Evolutionary conservation across 2,113 vertebrate genomes (phyloP).

Genomic region (Trematomus loennbergii): DNA sequence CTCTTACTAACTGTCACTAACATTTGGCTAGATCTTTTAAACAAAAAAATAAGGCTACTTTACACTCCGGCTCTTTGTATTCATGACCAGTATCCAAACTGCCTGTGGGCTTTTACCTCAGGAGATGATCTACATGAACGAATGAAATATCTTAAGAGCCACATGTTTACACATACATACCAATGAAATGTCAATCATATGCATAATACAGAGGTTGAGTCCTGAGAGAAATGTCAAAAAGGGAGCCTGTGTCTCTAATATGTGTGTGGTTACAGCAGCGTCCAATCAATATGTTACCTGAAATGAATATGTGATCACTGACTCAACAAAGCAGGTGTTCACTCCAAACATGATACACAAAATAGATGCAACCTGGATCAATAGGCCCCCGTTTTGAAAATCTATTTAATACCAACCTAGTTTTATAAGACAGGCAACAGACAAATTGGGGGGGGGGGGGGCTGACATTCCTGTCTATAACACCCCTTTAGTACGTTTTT

Average conservation of each 20-base stretch:
- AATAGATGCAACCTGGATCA: constrained; percentile 16
- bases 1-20: constrained; percentile 4
- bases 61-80: constrained; percentile 51
- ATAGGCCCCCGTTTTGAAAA: constrained; percentile 18
- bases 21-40: constrained; percentile 22
- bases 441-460: not conserved
- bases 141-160: constrained; percentile 71
- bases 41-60: constrained; percentile 27
- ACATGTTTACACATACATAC: constrained; percentile 72
- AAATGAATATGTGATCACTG: constrained; percentile 57
- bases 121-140: constrained; percentile 65
- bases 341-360: constrained; percentile 4
- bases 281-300: constrained; percentile 75
- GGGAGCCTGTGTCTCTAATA: constrained; percentile 22
- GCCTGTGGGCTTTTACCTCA: constrained; percentile 50
- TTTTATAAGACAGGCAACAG: not conserved
- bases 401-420: not conserved
- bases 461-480: not conserved
- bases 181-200: constrained; percentile 80
- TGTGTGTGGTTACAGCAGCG: constrained; percentile 13
- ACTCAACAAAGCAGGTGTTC: constrained; percentile 30
- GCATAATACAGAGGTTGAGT: constrained; percentile 73
- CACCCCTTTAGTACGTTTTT: not conserved
- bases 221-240: constrained; percentile 75
- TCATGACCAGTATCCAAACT: constrained; percentile 29